Base-by-base conservation (phyloP, 2,797 vertebrate species). In the Myotis daubentonii region DNA sequence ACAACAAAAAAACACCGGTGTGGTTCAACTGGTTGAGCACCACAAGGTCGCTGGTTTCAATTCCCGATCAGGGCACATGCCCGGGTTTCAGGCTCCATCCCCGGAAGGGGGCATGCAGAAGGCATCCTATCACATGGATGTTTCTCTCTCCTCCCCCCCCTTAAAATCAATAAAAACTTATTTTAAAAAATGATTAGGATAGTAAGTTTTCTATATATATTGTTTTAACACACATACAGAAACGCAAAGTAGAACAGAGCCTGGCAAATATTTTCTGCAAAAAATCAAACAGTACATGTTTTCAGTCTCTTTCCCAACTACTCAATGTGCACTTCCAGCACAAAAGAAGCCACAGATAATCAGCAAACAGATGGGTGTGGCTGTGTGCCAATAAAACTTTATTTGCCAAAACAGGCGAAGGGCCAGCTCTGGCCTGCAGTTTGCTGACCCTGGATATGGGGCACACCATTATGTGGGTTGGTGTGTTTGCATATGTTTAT, bases 401-500 rank as follows among this genome's bases (percentile, higher is more conserved):
- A 89, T 70, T 44, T 36, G 68, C 36, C 30, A 7, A 9, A 47
- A 23, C 13, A 8, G 33, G 28, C 6, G 0, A 12, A 4, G 41
- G 44, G 60, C 75, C 1, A 1, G 25, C 28, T 8, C 17, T 2
- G 49, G 57, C 23, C 72, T 2, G 3, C 1, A 28, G 75, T 16
- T 8, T 53, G 70, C 19, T 6, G 19, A 49, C 28, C 49, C 30
- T 5, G 0, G 25, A 53, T 6, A 23, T 0, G 3, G 44, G 28
- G 13, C 3, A 1, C 16, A 3, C 5, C 55, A 15, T 20, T 0
- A 1, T 0, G 0, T 19, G 78, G 7, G 2, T 12, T 25, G 25
- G 41, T 44, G 44, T 38, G 25, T 30, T n/a, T 41, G 49, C 36
- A 23, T 16, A 9, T 41, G 38, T 47, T 25, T 44, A 25, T 0